Percentiles rank a stretch among this genome's conserved stretches.
phyloP scores from a whole-genome alignment of 2,888 invertebrate genomes.

The Ecliptopera silaceata region DNA sequence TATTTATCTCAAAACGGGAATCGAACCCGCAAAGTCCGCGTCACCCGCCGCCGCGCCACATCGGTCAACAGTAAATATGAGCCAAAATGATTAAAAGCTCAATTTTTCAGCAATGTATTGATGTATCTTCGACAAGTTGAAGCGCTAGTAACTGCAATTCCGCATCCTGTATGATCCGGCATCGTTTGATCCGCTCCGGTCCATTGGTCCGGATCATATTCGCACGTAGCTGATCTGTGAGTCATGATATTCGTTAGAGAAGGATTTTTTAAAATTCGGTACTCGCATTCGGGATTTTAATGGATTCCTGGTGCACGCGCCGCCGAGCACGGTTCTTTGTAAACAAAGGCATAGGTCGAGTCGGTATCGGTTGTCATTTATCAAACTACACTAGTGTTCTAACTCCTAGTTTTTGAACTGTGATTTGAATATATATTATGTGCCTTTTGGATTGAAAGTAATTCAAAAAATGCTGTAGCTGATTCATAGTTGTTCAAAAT shows the following conservation, averaged over 20 bases:
- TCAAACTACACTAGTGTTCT: too few species aligned
- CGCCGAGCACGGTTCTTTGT: not conserved
- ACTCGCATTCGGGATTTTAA: not conserved
- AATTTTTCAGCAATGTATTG: not conserved
- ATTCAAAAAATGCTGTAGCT: too few species aligned
- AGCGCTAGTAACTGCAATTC: not conserved
- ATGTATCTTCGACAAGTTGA: not conserved
- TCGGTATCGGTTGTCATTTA: too few species aligned
- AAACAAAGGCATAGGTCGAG: too few species aligned
- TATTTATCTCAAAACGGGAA: too few species aligned
- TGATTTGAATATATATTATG: too few species aligned
- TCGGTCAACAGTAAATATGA: too few species aligned
- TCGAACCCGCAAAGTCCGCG: too few species aligned
- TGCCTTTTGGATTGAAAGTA: too few species aligned
- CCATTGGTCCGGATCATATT: not conserved
- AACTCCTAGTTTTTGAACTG: too few species aligned
- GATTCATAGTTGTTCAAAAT: too few species aligned
- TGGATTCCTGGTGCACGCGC: not conserved
- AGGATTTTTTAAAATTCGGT: not conserved
- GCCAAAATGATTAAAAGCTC: not conserved
- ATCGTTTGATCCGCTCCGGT: not conserved
- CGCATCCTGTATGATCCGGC: not conserved
- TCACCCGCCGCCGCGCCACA: too few species aligned
- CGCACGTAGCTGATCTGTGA: not conserved
- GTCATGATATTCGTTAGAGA: not conserved